Evolutionary conservation across 1,140 invertebrate genomes (phyloP).

Genomic region (Trichomalopsis sarcophagae): DNA sequence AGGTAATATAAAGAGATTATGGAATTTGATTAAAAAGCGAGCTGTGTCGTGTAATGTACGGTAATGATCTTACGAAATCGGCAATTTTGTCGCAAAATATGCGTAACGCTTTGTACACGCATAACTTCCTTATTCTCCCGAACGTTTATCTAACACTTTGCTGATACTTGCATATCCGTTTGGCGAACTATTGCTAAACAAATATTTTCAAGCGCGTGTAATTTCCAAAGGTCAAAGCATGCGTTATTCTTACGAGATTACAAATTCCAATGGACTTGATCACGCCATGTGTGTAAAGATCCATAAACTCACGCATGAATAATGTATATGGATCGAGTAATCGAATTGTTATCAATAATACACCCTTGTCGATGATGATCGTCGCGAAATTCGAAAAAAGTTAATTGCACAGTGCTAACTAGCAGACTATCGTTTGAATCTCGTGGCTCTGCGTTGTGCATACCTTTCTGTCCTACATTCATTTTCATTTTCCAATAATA

Average conservation of each 20-base stretch:
- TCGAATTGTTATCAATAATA: too few relatives aligned
- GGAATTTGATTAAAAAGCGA: too few relatives aligned
- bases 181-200: too few relatives aligned
- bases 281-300: background rate
- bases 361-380: too few relatives aligned
- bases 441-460: background rate
- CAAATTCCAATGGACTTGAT: background rate
- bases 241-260: background rate
- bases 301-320: background rate
- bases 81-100: too few relatives aligned
- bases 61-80: too few relatives aligned
- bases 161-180: too few relatives aligned
- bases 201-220: background rate
- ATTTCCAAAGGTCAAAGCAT: constrained; percentile 24
- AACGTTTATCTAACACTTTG: background rate
- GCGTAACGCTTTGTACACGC: too few relatives aligned
- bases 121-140: background rate
- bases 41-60: too few relatives aligned
- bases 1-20: too few relatives aligned
- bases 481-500: constrained; percentile 42
- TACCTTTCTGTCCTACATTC: constrained; percentile 37
- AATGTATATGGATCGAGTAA: background rate
- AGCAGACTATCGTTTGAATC: background rate
- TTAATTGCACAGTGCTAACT: background rate
- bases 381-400: constrained; percentile 3